Evolutionary conservation across 2,113 vertebrate genomes (phyloP), one percentile per base, ranked within the genome.

Genomic region (Apodemus speciosus): DNA sequence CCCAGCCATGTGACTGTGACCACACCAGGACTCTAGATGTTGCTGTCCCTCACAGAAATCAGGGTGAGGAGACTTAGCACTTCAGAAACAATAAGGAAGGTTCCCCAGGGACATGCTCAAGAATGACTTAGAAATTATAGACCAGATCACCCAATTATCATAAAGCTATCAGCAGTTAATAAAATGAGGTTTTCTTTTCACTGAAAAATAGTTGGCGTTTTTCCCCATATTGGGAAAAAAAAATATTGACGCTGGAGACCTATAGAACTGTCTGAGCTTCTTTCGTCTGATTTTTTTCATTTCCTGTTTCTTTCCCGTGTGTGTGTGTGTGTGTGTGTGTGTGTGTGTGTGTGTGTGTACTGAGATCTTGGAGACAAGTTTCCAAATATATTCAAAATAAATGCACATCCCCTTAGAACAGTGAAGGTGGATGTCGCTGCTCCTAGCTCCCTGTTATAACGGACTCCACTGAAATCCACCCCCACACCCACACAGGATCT

Each of bases 111-210:
- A 97, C 94, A 96, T 93, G 51, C 89, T 97, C 92, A 97, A 95
- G 92, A 98, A 97, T 73, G 95, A 96, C 96, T 97, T 97, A 93
- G 96, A 98, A 97, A 98, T 97, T 97, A 97, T 58, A 97, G 97
- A 96, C 75, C 95, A 97, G 97, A 97, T 97, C 95, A 96, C 91
- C 98, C 95, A 97, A 66, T 90, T 96, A 49, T 93, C 96, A 97
- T 98, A 98, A 98, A 98, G 85, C 97, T 98, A 98, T 98, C 97
- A 97, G 96, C 97, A 98, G 97, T 96, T 97, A 97, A 97, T 98
- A 98, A 98, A 98, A 92, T 1, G 84, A 93, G 11, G 94, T 97
- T 98, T 98, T 95, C 93, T 97, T 97, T 97, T 96, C 85, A 97
- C 97, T 96, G 95, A 97, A 97, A 94, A 97, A 97, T 96, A 89